Conservation (phyloP, 2,888 invertebrate species). For the Diaperis boleti region DNA sequence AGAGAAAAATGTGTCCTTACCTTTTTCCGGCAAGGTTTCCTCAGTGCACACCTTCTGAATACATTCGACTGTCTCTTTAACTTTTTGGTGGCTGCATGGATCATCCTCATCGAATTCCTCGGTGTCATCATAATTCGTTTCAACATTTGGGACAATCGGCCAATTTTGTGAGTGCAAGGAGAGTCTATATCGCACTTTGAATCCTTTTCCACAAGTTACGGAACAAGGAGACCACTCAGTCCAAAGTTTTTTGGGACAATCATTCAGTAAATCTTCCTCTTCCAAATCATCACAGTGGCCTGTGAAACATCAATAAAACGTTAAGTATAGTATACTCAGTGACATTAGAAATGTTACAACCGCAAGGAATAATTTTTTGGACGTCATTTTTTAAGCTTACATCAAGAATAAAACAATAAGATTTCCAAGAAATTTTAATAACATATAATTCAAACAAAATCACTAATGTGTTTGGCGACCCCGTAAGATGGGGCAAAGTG, state of each 20-base stretch:
- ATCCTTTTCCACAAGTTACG: conserved; percentile 82
- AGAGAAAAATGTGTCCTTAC: conserved; percentile 41
- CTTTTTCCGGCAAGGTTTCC: conserved; percentile 44
- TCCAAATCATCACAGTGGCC: conserved; percentile 61
- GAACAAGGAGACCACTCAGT: conserved; percentile 86
- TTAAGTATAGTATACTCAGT: too few species aligned
- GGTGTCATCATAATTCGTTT: conserved; percentile 51
- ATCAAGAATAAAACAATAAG: too few species aligned
- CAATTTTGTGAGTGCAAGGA: conserved; percentile 52
- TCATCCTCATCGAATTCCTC: conserved; percentile 62
- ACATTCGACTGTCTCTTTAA: conserved; percentile 69
- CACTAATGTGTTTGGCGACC: too few species aligned
- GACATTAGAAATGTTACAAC: too few species aligned
- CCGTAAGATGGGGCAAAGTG: too few species aligned
- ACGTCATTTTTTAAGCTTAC: too few species aligned
- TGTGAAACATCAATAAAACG: conserved; percentile 19
- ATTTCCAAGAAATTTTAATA: too few species aligned
- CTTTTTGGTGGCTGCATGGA: conserved; percentile 66
- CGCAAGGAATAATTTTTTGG: too few species aligned
- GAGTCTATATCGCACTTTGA: conserved; percentile 72
- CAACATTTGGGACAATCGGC: conserved; percentile 47
- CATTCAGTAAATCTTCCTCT: conserved; percentile 45
- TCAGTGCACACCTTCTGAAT: conserved; percentile 53
- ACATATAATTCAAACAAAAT: too few species aligned
- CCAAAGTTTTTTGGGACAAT: conserved; percentile 80